Percentiles rank a stretch among this genome's conserved stretches.
Conservation (phyloP, 2,113 vertebrate genomes). For the Riparia riparia region DNA sequence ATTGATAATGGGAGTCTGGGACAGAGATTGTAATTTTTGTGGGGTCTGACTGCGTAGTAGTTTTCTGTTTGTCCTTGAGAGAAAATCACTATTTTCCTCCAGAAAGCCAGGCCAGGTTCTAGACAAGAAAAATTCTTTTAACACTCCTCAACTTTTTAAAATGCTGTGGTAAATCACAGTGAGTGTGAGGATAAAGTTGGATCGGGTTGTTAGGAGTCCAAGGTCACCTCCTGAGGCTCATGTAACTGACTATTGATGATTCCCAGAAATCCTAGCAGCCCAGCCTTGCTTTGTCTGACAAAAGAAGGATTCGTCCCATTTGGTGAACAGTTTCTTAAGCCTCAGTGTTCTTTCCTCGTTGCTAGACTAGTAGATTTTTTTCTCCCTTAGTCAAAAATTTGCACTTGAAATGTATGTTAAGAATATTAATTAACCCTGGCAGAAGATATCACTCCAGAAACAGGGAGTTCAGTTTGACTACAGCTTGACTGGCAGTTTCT, state of each 20-base stretch:
- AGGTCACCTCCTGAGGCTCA: neutral
- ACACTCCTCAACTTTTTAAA: neutral
- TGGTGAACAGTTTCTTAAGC: neutral
- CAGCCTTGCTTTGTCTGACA: neutral
- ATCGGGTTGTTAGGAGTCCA: neutral
- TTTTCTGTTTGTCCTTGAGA: slow-evolving; percentile 27
- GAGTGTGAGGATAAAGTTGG: neutral
- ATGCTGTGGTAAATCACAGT: neutral
- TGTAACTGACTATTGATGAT: neutral
- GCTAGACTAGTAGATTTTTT: neutral
- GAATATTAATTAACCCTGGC: neutral
- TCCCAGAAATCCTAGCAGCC: neutral
- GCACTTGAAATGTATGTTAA: neutral
- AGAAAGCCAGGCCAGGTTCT: neutral
- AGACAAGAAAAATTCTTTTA: neutral
- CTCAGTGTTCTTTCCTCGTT: neutral
- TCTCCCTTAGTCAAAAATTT: neutral
- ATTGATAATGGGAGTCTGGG: neutral
- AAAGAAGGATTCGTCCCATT: neutral
- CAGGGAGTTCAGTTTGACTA: neutral
- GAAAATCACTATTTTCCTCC: slow-evolving; percentile 21
- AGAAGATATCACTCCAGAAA: neutral
- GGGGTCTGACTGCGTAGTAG: neutral
- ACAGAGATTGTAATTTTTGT: slow-evolving; percentile 4
- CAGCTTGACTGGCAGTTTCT: neutral